Evolutionary conservation across 2,797 vertebrate genomes (phyloP).

Genomic region (Mormyrops attenuatus): DNA sequence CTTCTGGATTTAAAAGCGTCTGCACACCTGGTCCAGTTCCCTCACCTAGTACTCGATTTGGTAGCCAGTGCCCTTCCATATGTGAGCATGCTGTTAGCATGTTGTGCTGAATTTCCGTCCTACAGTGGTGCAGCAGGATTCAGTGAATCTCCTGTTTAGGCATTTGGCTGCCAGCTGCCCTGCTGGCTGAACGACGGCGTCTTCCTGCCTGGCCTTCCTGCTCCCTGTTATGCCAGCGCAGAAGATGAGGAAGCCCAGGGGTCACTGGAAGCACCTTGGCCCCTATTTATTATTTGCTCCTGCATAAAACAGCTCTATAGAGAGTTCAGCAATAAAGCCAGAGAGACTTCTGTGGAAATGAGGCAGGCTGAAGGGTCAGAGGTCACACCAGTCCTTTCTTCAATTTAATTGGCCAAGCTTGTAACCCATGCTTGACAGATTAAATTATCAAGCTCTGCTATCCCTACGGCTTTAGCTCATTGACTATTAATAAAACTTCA

Average conservation of each 20-base stretch:
- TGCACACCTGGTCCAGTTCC: not conserved
- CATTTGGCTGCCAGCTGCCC: not conserved
- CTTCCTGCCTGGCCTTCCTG: not conserved
- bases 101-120: not conserved
- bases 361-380: not conserved
- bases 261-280: not conserved
- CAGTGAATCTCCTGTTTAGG: not conserved
- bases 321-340: not conserved
- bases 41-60: not conserved
- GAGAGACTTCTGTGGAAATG: not conserved
- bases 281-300: not conserved
- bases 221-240: not conserved
- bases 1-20: not conserved
- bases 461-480: constrained; percentile 52
- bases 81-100: not conserved
- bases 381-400: constrained; percentile 44
- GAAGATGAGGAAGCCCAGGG: not conserved
- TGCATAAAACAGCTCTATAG: not conserved
- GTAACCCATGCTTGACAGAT: constrained; percentile 58
- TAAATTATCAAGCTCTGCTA: constrained; percentile 64
- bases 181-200: not conserved
- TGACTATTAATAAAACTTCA: constrained; percentile 62
- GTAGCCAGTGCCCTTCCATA: not conserved
- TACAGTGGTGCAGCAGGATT: too few relatives aligned
- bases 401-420: constrained; percentile 62